phyloP scores from a whole-genome alignment of 2,113 vertebrate genomes.

The Urocolius indicus region DNA sequence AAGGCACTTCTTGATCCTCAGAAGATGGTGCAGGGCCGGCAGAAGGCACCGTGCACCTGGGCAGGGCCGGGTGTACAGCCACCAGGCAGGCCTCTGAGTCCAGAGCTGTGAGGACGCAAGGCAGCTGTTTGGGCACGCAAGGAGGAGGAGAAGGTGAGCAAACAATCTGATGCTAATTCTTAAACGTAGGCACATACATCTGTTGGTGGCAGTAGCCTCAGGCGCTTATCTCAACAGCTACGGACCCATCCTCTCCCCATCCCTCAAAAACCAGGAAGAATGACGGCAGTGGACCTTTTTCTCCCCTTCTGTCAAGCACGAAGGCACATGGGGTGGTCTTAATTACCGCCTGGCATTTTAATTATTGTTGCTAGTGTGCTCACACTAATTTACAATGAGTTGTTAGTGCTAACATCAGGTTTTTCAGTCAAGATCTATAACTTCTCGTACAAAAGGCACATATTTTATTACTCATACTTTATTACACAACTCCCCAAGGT shows the following conservation, averaged over 20 bases:
- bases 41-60: not conserved
- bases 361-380: not conserved
- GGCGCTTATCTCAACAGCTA: not conserved
- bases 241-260: not conserved
- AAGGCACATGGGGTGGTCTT: fast-evolving
- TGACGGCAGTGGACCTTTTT: not conserved
- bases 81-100: not conserved
- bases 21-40: not conserved
- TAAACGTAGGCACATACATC: not conserved
- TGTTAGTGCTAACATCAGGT: too few species aligned
- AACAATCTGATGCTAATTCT: fast-evolving
- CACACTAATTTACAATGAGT: not conserved
- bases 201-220: not conserved
- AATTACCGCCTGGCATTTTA: not conserved
- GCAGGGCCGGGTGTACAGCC: not conserved
- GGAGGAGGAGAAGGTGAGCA: not conserved
- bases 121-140: not conserved
- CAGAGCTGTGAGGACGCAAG: not conserved
- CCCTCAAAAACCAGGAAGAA: not conserved
- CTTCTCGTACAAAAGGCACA: not conserved
- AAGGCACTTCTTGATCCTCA: not conserved
- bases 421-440: not conserved
- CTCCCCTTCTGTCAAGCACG: not conserved
- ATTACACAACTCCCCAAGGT: not conserved
- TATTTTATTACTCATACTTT: too few species aligned